Conservation (phyloP, 1,140 invertebrate genomes). For the Harlomillsia oculata region DNA sequence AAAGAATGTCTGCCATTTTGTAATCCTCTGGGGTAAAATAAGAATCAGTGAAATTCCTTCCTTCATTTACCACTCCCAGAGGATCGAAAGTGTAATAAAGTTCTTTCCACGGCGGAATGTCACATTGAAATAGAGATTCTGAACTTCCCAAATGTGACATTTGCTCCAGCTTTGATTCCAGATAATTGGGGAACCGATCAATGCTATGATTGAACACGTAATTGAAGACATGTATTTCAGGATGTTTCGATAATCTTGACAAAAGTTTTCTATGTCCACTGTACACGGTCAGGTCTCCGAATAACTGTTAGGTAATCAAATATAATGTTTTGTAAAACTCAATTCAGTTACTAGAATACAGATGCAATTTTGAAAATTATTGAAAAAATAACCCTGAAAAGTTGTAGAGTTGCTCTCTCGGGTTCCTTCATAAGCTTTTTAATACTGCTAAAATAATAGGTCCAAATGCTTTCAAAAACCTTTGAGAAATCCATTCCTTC, state of each 20-base stretch:
- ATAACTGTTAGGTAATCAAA: constrained; percentile 3
- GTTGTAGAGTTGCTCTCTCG: not conserved
- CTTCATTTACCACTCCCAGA: not conserved
- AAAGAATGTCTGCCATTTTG: constrained; percentile 11
- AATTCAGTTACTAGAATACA: not conserved
- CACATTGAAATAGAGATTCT: constrained; percentile 2
- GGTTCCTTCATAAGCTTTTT: constrained; percentile 3
- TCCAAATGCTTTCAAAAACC: constrained; percentile 14
- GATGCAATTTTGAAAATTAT: not conserved
- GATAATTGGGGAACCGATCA: not conserved
- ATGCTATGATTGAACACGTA: constrained; percentile 12
- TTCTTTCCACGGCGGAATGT: constrained; percentile 12
- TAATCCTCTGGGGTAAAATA: no score
- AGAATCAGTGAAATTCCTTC: not conserved
- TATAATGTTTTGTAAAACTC: not conserved
- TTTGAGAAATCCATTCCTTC: constrained; percentile 1
- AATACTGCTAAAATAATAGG: constrained; percentile 18
- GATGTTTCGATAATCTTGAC: not conserved
- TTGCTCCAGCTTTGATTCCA: not conserved
- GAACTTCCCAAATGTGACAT: not conserved
- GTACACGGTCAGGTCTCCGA: constrained; percentile 18
- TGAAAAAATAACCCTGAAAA: constrained; percentile 3
- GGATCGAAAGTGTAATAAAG: constrained; percentile 22
- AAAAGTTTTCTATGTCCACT: constrained; percentile 14
- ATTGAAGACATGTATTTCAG: not conserved